phyloP scores from a whole-genome alignment of 2,888 invertebrate species.

The Priocnemis perturbator region DNA sequence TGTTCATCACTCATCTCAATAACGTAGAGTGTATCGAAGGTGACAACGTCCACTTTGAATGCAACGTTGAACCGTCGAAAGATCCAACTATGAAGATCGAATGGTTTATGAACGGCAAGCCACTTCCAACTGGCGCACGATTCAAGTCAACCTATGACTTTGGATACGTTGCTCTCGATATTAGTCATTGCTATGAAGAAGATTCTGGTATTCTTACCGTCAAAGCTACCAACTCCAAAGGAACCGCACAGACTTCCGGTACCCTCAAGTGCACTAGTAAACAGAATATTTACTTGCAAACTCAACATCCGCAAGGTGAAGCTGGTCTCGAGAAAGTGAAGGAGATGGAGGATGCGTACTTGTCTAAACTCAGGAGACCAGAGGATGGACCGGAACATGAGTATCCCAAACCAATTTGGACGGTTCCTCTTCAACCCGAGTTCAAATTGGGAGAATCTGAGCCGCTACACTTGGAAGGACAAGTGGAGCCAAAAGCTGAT shows the following conservation, averaged over 20 bases:
- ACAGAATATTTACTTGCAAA: slow-evolving; percentile 88
- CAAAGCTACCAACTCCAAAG: slow-evolving; percentile 91
- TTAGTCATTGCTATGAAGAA: slow-evolving; percentile 91
- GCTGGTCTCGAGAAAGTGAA: slow-evolving; percentile 92
- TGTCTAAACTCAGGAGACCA: slow-evolving; percentile 83
- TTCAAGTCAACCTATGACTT: slow-evolving; percentile 97
- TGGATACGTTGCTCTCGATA: slow-evolving; percentile 94
- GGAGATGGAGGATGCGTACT: slow-evolving; percentile 90
- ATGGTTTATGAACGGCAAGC: slow-evolving; percentile 96
- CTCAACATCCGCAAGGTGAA: slow-evolving; percentile 96
- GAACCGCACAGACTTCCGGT: slow-evolving; percentile 92
- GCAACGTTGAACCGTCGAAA: slow-evolving; percentile 93
- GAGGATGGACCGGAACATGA: slow-evolving; percentile 84
- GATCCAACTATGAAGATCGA: slow-evolving; percentile 94
- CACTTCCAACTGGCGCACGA: slow-evolving; percentile 90
- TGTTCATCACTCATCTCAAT: slow-evolving; percentile 93
- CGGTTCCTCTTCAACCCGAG: slow-evolving; percentile 87
- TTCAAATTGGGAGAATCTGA: slow-evolving; percentile 89
- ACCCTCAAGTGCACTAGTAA: slow-evolving; percentile 90
- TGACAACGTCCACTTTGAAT: slow-evolving; percentile 92
- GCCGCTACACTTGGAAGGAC: slow-evolving; percentile 93
- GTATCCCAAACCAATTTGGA: slow-evolving; percentile 91
- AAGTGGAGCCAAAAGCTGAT: slow-evolving; percentile 95
- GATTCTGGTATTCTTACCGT: slow-evolving; percentile 95
- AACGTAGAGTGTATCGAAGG: slow-evolving; percentile 93